These are phyloP conservation scores for Hypomesus transpacificus DNA, from an alignment of 2,113 vertebrate species.

Conservation along the genomic window DNA sequence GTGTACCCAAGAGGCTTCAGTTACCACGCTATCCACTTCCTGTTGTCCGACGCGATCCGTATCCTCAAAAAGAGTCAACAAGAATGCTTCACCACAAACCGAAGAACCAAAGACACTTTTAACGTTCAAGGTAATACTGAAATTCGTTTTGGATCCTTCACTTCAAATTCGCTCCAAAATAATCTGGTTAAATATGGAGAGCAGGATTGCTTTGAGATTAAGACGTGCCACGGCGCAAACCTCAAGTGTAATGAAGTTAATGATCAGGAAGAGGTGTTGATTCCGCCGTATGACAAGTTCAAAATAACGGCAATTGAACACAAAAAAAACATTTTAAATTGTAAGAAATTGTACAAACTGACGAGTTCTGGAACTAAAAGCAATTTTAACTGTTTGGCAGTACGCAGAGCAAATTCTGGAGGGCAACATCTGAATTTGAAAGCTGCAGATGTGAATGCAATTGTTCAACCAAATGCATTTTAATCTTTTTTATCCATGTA, in stretches of 20 bases:
- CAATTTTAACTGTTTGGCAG: background rate
- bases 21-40: constrained; percentile 11
- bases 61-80: background rate
- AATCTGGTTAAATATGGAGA: background rate
- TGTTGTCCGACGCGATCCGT: background rate
- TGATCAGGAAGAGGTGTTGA: constrained; percentile 9
- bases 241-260: background rate
- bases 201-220: background rate
- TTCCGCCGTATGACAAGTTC: constrained; percentile 9
- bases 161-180: background rate
- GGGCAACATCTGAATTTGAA: too few relatives aligned
- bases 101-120: background rate
- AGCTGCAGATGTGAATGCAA: too few relatives aligned
- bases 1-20: background rate
- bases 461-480: too few relatives aligned
- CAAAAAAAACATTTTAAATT: background rate
- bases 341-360: background rate
- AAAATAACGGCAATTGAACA: background rate
- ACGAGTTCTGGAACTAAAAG: background rate
- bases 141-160: constrained; percentile 10
- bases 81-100: background rate
- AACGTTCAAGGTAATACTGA: background rate
- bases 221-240: background rate
- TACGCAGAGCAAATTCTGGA: too few relatives aligned
- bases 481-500: too few relatives aligned